Evolutionary conservation across 2,888 invertebrate genomes (phyloP), one percentile per base, ranked within the genome.

Genomic region (Aradus depressus): DNA sequence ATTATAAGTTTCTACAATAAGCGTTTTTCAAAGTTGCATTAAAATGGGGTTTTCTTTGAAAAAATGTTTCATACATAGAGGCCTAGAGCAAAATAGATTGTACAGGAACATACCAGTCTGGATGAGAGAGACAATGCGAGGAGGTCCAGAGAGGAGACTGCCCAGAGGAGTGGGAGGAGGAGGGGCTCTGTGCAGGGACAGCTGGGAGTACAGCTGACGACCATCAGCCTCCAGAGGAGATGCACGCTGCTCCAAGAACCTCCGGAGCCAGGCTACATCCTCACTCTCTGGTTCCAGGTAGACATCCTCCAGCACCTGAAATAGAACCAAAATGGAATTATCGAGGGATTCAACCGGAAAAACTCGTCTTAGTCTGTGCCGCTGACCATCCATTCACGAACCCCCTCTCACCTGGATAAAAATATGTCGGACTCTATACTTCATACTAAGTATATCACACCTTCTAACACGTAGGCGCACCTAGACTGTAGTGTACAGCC

Each of bases 161-260:
- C 47, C 47, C 2, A 47, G 35, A 5, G 47, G 35, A n/a, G 37
- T 47, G 5, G 37, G 16, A 23, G 38, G 10, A n/a, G 47, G 37
- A 14, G 26, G 14, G 26, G 18, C n/a, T 23, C 18, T 18, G 0
- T 42, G 58, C 37, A 52, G 53, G 23, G 51, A 52, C 56, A 82
- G 68, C 56, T 88, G 77, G 3, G 87, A 79, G 61, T 81, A 85
- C 62, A 90, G 80, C 67, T 91, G 90, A 62, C 80, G 74, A 26
- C 86, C 85, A 65, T 90, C 89, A 60, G 84, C 84, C 62, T 80
- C 80, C 48, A 91, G 69, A 14, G 84, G 81, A 62, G 76, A 76
- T 4, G 82, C 76, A 60, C 84, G 79, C 1, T 75, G 72, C 67
- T 81, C 80, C 53, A 90, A 73, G 54, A 84, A 77, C 57, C 81